Evolutionary conservation across 1,140 invertebrate genomes (phyloP), one percentile per base, ranked within the genome.

Genomic region (Aplysia californica): DNA sequence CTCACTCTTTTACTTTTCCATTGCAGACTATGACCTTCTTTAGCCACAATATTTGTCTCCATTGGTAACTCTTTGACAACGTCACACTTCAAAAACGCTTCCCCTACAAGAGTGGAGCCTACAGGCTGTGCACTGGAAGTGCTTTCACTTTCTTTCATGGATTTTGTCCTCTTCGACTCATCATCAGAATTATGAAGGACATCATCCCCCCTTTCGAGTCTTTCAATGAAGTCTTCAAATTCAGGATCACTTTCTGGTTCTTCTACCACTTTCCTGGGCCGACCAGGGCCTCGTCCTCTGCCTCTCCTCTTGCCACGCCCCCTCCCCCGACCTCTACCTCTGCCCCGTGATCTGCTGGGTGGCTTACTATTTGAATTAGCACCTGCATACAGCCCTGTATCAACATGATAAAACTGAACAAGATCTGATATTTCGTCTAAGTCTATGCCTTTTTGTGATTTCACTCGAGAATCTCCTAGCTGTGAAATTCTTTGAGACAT

Each of bases 261-360:
- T 74, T 69, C 65, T 41, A 38, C 56, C 44, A 39, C 72, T 69
- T 76, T 71, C 23, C 56, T 26, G 18, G 55, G 39, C 23, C 41
- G 50, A 31, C 76, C 39, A 21, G 78, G 66, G 21, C 38, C 29
- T 76, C 72, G 61, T 26, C 50, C 38, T 41, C 76, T 70, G 41
- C 69, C 58, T 35, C 70, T 50, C 59, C 64, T n/a, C 61, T 66
- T 21, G 38, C 67, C 15, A 20, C 21, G 59, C 21, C 75, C 55
- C 79, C 81, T 64, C 72, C 58, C 79, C 41, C 80, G 72, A 35
- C 83, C 80, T 72, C 79, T 71, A 71, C 72, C 75, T 74, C 76
- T 69, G 21, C 33, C 36, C n/a, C 67, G 6, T 21, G 61, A 23
- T 6, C 38, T 50, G 10, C 44, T n/a, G n/a, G 10, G n/a, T 10